phyloP scores from a whole-genome alignment of 2,113 vertebrate species.

The Suncus etruscus region DNA sequence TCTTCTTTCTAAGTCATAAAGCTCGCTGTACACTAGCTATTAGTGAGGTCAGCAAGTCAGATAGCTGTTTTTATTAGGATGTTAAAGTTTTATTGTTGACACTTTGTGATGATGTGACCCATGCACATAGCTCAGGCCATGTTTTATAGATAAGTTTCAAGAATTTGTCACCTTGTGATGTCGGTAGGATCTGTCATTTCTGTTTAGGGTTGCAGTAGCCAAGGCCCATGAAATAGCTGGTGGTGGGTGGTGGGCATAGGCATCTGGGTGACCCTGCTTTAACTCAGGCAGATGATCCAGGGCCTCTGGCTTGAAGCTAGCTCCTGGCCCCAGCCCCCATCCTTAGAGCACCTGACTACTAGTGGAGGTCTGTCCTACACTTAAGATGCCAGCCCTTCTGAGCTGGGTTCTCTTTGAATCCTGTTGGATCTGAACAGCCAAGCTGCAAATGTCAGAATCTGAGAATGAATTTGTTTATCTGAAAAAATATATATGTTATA shows the following conservation, averaged over 20 bases:
- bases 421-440: background rate
- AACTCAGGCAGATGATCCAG: background rate
- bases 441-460: constrained; percentile 62
- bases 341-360: background rate
- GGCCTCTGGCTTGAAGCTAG: background rate
- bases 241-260: background rate
- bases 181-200: background rate
- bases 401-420: constrained; percentile 18
- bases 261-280: background rate
- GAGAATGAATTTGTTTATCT: constrained; percentile 76
- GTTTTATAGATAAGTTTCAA: constrained; percentile 73
- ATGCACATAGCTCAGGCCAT: constrained; percentile 15
- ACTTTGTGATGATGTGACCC: constrained; percentile 61
- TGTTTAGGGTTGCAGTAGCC: background rate
- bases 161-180: constrained; percentile 9
- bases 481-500: background rate
- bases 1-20: constrained; percentile 55
- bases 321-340: too few relatives aligned
- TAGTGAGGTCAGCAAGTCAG: background rate
- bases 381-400: too few relatives aligned
- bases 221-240: too few relatives aligned
- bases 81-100: constrained; percentile 58
- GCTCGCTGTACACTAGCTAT: background rate
- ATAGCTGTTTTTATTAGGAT: constrained; percentile 53
- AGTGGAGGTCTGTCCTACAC: background rate